Percentiles rank a stretch among this genome's conserved stretches.
Conservation (phyloP, 92 coral and sea anemone genomes). For the Phenganax subtilis region DNA sequence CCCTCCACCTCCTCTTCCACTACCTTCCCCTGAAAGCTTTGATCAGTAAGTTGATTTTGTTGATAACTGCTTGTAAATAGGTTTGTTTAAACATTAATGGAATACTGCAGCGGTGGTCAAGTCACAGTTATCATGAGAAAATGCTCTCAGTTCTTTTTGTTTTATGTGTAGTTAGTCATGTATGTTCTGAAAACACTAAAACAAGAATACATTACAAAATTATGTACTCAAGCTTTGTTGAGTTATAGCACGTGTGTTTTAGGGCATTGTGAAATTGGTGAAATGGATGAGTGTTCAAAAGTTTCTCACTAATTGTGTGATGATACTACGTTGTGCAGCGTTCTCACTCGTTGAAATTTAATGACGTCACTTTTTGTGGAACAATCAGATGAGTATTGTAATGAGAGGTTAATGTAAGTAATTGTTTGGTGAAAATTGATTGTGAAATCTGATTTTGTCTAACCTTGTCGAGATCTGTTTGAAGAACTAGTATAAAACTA, state of each 20-base stretch:
- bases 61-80: not conserved
- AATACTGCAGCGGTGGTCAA: too few relatives aligned
- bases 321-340: too few relatives aligned
- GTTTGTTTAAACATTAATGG: not conserved
- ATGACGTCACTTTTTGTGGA: not conserved
- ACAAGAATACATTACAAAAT: too few relatives aligned
- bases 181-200: too few relatives aligned
- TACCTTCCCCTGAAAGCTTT: conserved; percentile 31
- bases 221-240: too few relatives aligned
- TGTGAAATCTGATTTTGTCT: conserved; percentile 1
- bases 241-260: not conserved
- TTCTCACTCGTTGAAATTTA: not conserved
- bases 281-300: not conserved
- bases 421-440: not conserved
- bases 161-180: too few relatives aligned
- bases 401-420: conserved; percentile 7
- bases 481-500: conserved; percentile 2
- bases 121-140: too few relatives aligned
- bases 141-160: too few relatives aligned
- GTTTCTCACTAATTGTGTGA: too few relatives aligned
- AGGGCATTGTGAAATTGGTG: not conserved
- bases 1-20: conserved; percentile 52
- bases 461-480: not conserved
- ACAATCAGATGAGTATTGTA: not conserved
- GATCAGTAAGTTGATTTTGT: conserved; percentile 24